These are phyloP conservation scores for Drosophila lacicola DNA, from an alignment of 2,888 invertebrate species.

Conservation along the genomic window DNA sequence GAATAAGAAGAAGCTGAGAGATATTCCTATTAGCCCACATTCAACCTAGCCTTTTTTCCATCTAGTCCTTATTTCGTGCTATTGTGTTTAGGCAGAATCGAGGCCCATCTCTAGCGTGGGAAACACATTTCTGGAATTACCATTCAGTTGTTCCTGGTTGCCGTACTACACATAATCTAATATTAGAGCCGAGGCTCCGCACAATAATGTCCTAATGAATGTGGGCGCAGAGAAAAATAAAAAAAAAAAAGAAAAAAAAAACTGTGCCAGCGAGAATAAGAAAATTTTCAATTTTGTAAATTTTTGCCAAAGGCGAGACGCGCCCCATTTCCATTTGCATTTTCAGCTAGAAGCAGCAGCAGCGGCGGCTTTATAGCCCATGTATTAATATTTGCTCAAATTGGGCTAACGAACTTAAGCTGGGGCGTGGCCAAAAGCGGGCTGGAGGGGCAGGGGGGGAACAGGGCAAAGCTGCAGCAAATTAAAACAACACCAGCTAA, in stretches of 20 bases:
- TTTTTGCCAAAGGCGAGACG: constrained; percentile 17
- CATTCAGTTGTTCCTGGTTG: constrained; percentile 21
- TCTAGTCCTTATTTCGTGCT: too few relatives aligned
- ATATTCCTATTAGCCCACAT: too few relatives aligned
- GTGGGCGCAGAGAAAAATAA: constrained; percentile 38
- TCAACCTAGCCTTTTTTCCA: too few relatives aligned
- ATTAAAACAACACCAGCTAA: constrained; percentile 77
- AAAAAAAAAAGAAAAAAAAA: constrained; percentile 17
- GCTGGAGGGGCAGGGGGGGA: background rate
- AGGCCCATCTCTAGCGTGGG: background rate
- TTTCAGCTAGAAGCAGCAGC: constrained; percentile 34
- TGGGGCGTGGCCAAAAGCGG: constrained; percentile 25
- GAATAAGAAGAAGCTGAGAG: too few relatives aligned
- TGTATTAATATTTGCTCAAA: constrained; percentile 77
- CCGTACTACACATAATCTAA: constrained; percentile 65
- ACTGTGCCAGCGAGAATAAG: background rate
- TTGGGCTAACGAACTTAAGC: constrained; percentile 80
- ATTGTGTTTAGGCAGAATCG: too few relatives aligned
- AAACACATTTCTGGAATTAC: constrained; percentile 25
- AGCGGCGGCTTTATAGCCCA: constrained; percentile 66
- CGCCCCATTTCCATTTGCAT: constrained; percentile 32
- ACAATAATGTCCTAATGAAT: constrained; percentile 77
- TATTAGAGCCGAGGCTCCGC: constrained; percentile 67
- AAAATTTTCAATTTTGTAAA: constrained; percentile 69
- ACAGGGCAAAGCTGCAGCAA: constrained; percentile 46